phyloP scores from a whole-genome alignment of 2,888 invertebrate genomes.

The Acanthococcus lagerstroemiae region DNA sequence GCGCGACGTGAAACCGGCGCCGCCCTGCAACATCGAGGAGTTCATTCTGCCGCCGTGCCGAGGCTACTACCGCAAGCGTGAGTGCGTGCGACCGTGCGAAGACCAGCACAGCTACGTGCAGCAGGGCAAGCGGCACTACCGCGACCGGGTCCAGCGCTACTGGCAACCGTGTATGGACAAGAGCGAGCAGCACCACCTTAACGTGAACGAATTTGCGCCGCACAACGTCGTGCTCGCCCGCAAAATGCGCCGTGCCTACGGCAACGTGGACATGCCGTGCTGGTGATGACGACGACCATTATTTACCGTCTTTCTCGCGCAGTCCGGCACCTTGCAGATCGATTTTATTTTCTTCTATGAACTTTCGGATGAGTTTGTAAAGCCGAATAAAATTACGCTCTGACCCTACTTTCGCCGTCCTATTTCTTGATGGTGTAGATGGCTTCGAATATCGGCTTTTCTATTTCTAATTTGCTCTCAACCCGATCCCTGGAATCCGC shows the following conservation, averaged over 20 bases:
- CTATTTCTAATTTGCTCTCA: no score
- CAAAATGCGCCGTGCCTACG: not conserved
- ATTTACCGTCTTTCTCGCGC: not conserved
- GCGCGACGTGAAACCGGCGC: constrained; percentile 7
- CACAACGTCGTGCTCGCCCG: constrained; percentile 7
- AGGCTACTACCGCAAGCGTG: constrained; percentile 9
- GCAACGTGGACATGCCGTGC: constrained; percentile 5
- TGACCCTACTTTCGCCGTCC: no score
- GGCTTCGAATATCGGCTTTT: no score
- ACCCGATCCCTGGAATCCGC: no score
- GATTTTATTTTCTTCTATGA: not conserved
- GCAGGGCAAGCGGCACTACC: constrained; percentile 4
- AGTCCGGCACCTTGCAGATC: not conserved
- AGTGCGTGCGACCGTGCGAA: constrained; percentile 20
- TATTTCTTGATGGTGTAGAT: no score
- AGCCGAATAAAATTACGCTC: no score
- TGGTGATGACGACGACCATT: not conserved
- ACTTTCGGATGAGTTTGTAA: no score
- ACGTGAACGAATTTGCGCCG: constrained; percentile 13
- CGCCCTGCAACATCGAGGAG: constrained; percentile 17
- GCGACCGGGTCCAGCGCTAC: constrained; percentile 10
- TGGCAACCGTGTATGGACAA: constrained; percentile 13
- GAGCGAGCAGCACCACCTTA: constrained; percentile 2
- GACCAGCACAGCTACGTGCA: not conserved
- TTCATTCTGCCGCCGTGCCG: constrained; percentile 16